Percentiles rank a stretch among this genome's conserved stretches.
These are phyloP conservation scores for Notamacropus eugenii DNA, from an alignment of 2,797 vertebrate species.

Conservation along the genomic window DNA sequence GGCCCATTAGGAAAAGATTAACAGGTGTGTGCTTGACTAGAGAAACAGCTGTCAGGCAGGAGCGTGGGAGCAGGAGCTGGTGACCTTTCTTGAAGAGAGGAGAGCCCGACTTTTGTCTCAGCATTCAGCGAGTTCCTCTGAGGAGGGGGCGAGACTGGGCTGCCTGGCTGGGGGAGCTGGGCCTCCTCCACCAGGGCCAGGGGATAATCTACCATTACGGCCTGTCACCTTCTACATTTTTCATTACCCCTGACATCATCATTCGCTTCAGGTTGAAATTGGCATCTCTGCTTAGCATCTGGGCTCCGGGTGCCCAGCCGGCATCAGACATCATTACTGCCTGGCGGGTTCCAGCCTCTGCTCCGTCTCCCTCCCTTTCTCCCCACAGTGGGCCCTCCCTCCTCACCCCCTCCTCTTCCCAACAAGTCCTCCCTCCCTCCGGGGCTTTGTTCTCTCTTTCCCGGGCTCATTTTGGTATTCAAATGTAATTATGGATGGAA, in stretches of 20 bases:
- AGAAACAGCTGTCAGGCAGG: slow-evolving; percentile 77
- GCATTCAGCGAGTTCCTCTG: background rate
- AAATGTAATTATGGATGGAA: slow-evolving; percentile 78
- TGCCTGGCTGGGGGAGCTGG: background rate
- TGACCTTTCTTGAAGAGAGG: slow-evolving; percentile 74
- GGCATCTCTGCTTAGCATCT: slow-evolving; percentile 73
- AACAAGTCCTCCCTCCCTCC: slow-evolving; percentile 39
- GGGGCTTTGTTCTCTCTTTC: slow-evolving; percentile 33
- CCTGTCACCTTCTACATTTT: slow-evolving; percentile 31
- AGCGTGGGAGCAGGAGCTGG: slow-evolving; percentile 15
- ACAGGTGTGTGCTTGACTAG: slow-evolving; percentile 77
- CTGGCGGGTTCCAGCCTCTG: background rate
- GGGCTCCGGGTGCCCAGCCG: slow-evolving; percentile 35
- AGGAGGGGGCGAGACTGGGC: background rate
- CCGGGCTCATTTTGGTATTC: slow-evolving; percentile 72
- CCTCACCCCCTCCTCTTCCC: slow-evolving; percentile 15
- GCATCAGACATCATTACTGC: background rate
- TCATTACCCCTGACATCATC: slow-evolving; percentile 65
- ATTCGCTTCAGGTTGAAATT: slow-evolving; percentile 67
- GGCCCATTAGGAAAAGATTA: slow-evolving; percentile 83
- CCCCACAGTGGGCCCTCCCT: background rate
- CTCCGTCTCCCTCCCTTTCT: background rate
- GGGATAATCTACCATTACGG: slow-evolving; percentile 57
- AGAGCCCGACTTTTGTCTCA: slow-evolving; percentile 46
- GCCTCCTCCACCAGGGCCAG: background rate